Conservation (phyloP, 2,888 invertebrate genomes). For the Epinotia nisella region DNA sequence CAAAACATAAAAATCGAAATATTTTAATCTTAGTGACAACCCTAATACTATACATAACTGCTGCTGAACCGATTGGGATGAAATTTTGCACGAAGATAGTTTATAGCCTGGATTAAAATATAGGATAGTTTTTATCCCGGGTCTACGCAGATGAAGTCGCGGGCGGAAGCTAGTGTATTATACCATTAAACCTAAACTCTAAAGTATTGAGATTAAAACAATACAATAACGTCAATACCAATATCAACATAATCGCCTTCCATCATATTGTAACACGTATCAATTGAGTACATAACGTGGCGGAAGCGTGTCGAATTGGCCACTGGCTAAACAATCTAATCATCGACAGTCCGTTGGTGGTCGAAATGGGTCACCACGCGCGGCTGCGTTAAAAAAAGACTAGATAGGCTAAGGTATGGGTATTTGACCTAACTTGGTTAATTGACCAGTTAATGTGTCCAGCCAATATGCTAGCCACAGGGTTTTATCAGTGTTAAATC, state of each 20-base stretch:
- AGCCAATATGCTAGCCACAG: no score
- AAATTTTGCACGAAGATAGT: no score
- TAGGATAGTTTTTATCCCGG: no score
- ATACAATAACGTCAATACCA: conserved; percentile 4
- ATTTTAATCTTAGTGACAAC: no score
- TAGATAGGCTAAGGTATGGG: neutral
- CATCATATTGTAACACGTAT: conserved; percentile 4
- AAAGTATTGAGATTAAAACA: neutral
- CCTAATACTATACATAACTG: no score
- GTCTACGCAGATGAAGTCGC: no score
- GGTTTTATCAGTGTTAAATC: neutral
- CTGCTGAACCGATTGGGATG: no score
- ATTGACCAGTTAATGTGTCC: no score
- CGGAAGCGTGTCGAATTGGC: conserved; percentile 6
- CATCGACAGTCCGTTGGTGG: conserved; percentile 8
- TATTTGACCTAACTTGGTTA: neutral
- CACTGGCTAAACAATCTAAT: conserved; percentile 20
- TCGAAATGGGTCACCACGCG: conserved; percentile 3
- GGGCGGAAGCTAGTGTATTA: no score
- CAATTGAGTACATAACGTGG: neutral
- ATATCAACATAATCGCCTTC: neutral
- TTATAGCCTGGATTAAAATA: no score
- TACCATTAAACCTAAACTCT: no score
- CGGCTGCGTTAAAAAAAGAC: conserved; percentile 1
- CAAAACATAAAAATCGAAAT: no score